phyloP scores from a whole-genome alignment of 2,113 vertebrate species.

The Carlito syrichta region DNA sequence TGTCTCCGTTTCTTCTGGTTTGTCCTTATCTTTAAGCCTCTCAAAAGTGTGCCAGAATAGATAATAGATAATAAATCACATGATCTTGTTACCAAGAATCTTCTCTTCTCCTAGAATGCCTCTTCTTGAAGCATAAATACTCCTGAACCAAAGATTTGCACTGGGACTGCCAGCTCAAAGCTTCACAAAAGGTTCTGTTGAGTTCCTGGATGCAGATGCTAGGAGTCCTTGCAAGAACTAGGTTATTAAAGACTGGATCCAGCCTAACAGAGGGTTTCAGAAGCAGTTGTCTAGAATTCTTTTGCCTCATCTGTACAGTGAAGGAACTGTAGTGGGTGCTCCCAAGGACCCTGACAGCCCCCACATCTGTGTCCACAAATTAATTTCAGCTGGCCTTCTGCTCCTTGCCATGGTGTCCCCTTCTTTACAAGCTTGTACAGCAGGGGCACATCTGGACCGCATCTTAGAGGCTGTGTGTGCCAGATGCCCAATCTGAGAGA shows the following conservation, averaged over 20 bases:
- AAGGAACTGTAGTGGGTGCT: neutral
- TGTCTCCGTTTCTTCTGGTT: neutral
- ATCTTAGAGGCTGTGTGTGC: neutral
- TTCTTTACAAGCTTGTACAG: neutral
- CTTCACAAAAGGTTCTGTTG: neutral
- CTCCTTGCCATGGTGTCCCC: neutral
- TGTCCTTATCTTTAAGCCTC: neutral
- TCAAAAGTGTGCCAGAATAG: neutral
- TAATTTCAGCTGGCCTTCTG: neutral
- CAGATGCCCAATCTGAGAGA: neutral
- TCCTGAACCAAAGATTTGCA: neutral
- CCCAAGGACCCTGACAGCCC: neutral
- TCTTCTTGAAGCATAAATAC: neutral
- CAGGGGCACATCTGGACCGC: neutral
- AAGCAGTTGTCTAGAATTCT: neutral
- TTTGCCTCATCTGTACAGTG: neutral
- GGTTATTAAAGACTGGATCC: too few species aligned
- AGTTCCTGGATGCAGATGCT: neutral
- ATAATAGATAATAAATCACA: neutral
- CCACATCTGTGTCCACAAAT: neutral
- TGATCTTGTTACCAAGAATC: neutral
- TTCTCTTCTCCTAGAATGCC: neutral
- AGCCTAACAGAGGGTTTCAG: neutral
- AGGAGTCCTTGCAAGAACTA: neutral
- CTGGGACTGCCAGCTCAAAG: neutral